Percentiles rank a stretch among this genome's conserved stretches.
Conservation (phyloP, 2,888 invertebrate genomes). For the Anoplius nigerrimus region DNA sequence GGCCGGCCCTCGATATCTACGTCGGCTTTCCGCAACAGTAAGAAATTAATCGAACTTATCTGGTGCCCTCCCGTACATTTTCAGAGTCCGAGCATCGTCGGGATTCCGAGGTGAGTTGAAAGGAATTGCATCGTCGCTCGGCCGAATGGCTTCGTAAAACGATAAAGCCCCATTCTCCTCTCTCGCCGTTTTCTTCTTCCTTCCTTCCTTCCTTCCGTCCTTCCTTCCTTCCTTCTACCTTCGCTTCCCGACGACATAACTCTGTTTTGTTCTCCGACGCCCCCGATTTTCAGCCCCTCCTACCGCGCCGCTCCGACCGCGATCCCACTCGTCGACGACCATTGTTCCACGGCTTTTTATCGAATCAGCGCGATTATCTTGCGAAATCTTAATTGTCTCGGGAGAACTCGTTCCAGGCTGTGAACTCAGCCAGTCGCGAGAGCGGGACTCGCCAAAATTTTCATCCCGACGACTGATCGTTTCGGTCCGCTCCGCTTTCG, state of each 20-base stretch:
- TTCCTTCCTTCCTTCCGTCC: neutral
- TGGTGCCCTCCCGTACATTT: slow-evolving; percentile 37
- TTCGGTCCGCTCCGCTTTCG: too few species aligned
- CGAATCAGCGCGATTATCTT: slow-evolving; percentile 17
- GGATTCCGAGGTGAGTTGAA: slow-evolving; percentile 63
- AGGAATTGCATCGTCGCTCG: slow-evolving; percentile 36
- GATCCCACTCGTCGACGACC: too few species aligned
- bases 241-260: slow-evolving; percentile 31
- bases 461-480: too few species aligned
- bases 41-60: slow-evolving; percentile 47
- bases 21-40: neutral
- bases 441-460: too few species aligned
- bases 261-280: slow-evolving; percentile 23
- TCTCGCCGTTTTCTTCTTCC: neutral
- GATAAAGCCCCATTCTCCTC: slow-evolving; percentile 28
- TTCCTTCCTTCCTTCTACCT: neutral
- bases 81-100: slow-evolving; percentile 57
- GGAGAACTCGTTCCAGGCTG: slow-evolving; percentile 1
- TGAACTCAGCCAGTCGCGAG: too few species aligned
- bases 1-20: neutral
- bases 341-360: neutral
- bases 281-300: neutral
- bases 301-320: neutral
- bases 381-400: slow-evolving; percentile 15
- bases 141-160: slow-evolving; percentile 20